A percentile compares a stretch with the other conserved stretches of the same genome.
Evolutionary conservation across 2,797 vertebrate species (phyloP).

Genomic region (Poecilia picta): DNA sequence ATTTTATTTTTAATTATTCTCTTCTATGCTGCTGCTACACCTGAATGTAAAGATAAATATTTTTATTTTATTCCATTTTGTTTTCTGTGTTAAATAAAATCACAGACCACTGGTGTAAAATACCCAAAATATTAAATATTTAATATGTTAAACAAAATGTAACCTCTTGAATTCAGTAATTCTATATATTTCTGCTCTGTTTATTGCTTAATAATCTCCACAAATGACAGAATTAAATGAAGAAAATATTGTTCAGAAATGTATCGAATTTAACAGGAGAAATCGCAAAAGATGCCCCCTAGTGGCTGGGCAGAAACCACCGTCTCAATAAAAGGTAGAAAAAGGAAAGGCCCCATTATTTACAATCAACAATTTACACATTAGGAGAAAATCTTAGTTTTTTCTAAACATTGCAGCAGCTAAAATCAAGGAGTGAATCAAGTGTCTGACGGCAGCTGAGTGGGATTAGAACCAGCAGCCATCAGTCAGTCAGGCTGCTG

Average conservation of each 20-base stretch:
- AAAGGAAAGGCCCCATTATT: background rate
- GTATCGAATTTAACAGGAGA: background rate
- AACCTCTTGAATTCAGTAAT: background rate
- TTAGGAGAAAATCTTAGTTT: background rate
- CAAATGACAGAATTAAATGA: background rate
- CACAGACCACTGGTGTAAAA: background rate
- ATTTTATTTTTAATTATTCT: background rate
- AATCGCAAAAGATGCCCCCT: background rate
- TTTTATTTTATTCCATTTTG: background rate
- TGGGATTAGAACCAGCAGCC: slow-evolving; percentile 33
- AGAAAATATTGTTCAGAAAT: background rate
- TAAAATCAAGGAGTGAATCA: background rate
- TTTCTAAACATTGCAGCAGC: background rate
- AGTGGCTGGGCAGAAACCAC: background rate
- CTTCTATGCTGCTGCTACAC: background rate
- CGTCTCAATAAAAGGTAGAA: background rate
- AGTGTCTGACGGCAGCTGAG: slow-evolving; percentile 7
- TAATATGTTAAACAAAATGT: background rate
- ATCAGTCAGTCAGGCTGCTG: slow-evolving; percentile 19
- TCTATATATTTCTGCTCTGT: background rate
- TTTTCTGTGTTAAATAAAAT: background rate
- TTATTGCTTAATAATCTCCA: background rate
- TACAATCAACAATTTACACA: background rate
- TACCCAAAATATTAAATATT: background rate
- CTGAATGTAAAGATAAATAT: background rate